Evolutionary conservation across 23 tunicate genomes (phyloP).

Genomic region (Halocynthia roretzi): DNA sequence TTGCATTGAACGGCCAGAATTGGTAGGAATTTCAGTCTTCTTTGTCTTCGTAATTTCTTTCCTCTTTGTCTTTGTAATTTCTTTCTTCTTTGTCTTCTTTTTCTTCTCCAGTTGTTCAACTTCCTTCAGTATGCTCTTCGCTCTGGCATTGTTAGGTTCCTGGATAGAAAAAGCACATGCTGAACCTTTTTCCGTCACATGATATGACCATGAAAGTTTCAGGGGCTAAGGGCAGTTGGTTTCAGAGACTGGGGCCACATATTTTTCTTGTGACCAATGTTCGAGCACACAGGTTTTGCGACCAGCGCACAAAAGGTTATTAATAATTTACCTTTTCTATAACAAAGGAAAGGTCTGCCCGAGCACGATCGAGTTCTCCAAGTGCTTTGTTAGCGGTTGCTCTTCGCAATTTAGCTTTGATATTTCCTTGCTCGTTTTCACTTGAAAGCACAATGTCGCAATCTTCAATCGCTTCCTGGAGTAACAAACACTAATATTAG

Average conservation of each 20-base stretch:
- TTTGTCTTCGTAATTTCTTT: constrained; percentile 9
- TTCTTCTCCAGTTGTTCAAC: constrained; percentile 16
- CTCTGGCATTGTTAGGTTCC: constrained; percentile 78
- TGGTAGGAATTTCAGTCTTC: neutral
- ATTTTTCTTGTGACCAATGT: neutral
- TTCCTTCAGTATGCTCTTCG: constrained; percentile 62
- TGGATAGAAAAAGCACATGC: neutral
- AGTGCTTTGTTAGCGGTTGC: constrained; percentile 70
- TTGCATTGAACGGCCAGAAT: constrained; percentile 51
- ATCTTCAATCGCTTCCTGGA: constrained; percentile 22
- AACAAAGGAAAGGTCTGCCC: constrained; percentile 51
- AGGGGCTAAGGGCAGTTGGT: neutral
- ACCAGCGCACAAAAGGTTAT: no score
- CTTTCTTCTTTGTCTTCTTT: neutral
- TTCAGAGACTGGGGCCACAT: no score
- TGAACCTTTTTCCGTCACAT: neutral
- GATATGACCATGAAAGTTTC: neutral
- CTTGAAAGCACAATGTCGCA: constrained; percentile 36
- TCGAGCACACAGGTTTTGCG: no score
- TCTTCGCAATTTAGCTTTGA: constrained; percentile 79
- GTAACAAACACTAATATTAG: no score
- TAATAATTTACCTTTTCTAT: constrained; percentile 37
- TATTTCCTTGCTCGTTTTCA: constrained; percentile 49
- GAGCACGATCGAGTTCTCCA: constrained; percentile 29
- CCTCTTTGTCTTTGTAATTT: neutral